Percentiles rank a stretch among this genome's conserved stretches.
Conservation (phyloP, 2,888 invertebrate genomes). For the Frankliniella fusca region DNA sequence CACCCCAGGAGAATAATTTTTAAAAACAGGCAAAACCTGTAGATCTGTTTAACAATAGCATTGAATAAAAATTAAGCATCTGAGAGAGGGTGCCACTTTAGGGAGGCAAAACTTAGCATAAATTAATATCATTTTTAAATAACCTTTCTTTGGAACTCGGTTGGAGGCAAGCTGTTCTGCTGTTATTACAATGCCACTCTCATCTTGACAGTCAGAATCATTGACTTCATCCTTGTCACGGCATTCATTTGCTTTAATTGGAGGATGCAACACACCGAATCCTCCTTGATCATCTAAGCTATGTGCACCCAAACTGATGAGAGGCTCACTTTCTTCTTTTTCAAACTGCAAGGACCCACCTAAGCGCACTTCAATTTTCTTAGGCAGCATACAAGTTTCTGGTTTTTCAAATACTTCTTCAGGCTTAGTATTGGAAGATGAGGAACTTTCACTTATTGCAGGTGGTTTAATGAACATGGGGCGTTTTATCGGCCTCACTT, state of each 20-base stretch:
- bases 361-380: constrained; percentile 51
- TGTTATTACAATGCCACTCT: constrained; percentile 49
- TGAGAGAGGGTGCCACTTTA: neutral
- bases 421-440: constrained; percentile 44
- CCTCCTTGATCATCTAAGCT: constrained; percentile 40
- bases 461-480: constrained; percentile 53
- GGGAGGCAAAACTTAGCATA: neutral
- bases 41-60: constrained; percentile 53
- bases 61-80: neutral
- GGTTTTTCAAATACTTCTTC: constrained; percentile 56
- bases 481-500: constrained; percentile 52
- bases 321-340: neutral
- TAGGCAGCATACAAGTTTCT: constrained; percentile 47
- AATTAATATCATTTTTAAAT: neutral
- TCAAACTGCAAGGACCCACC: neutral
- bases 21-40: constrained; percentile 71
- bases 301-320: neutral
- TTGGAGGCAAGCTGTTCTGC: constrained; percentile 63
- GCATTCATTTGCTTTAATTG: constrained; percentile 33
- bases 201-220: constrained; percentile 40
- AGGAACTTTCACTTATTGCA: constrained; percentile 35
- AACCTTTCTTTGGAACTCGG: constrained; percentile 61
- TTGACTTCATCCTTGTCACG: constrained; percentile 40
- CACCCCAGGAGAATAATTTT: constrained; percentile 77
- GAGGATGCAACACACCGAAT: constrained; percentile 44